Conservation (phyloP, 1,140 invertebrate genomes). For the Geopemphigus sp. region DNA sequence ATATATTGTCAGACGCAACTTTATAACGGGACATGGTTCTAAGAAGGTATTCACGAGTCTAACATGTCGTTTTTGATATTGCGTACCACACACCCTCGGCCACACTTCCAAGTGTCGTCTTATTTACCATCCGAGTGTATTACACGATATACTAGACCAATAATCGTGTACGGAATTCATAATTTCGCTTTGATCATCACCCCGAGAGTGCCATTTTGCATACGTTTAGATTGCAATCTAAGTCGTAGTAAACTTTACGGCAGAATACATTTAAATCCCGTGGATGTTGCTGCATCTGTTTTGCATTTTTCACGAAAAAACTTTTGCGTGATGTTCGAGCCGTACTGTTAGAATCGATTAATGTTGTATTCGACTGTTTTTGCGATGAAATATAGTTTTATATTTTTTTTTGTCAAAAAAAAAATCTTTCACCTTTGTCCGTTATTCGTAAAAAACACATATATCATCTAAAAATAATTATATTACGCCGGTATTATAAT, state of each 20-base stretch:
- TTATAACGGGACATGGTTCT: background rate
- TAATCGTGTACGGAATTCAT: background rate
- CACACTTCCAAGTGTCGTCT: background rate
- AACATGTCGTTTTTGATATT: background rate
- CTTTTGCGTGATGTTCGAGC: background rate
- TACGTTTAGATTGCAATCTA: background rate
- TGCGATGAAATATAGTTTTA: background rate
- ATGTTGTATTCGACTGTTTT: background rate
- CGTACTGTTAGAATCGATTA: background rate
- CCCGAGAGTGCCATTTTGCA: background rate
- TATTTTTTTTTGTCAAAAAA: no score
- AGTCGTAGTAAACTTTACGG: background rate
- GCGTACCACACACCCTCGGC: no score
- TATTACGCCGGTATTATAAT: background rate
- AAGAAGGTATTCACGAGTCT: background rate
- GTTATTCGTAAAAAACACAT: background rate
- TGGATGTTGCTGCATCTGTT: background rate
- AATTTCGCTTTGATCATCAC: constrained; percentile 16
- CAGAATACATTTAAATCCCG: background rate
- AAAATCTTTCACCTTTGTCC: no score
- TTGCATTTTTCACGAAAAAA: background rate
- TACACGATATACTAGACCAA: background rate
- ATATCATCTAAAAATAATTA: background rate
- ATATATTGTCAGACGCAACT: background rate
- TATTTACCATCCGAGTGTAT: background rate